These are phyloP conservation scores for Macrochelys suwanniensis DNA, from an alignment of 2,797 vertebrate genomes.

Conservation along the genomic window DNA sequence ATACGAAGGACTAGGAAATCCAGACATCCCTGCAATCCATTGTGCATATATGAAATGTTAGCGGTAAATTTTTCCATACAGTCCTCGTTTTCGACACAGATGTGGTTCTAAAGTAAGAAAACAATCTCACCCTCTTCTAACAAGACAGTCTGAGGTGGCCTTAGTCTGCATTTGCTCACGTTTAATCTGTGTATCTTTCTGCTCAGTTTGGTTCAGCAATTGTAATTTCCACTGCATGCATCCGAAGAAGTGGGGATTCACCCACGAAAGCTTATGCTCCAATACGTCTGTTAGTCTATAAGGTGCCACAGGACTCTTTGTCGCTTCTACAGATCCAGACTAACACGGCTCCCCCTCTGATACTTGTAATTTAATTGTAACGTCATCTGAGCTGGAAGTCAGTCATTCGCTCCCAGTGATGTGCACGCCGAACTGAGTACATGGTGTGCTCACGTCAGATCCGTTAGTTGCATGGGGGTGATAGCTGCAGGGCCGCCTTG, in stretches of 20 bases:
- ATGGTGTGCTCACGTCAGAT: background rate
- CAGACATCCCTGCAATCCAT: background rate
- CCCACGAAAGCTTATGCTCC: too few relatives aligned
- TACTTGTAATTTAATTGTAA: constrained; percentile 2
- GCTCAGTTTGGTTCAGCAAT: background rate
- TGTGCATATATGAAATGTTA: background rate
- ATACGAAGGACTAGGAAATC: background rate
- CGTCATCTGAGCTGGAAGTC: constrained; percentile 30
- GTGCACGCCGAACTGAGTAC: background rate
- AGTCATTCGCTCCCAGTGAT: background rate
- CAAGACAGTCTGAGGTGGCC: too few relatives aligned
- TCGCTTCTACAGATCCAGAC: too few relatives aligned
- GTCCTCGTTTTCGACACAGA: background rate
- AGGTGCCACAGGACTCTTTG: too few relatives aligned
- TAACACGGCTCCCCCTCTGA: too few relatives aligned
- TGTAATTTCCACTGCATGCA: too few relatives aligned
- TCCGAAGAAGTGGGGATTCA: too few relatives aligned
- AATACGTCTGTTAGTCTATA: too few relatives aligned
- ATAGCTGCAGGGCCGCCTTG: too few relatives aligned
- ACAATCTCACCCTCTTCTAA: too few relatives aligned
- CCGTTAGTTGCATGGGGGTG: too few relatives aligned
- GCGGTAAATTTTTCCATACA: background rate
- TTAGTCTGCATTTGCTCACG: background rate
- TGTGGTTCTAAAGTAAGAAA: too few relatives aligned
- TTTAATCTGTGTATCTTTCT: constrained; percentile 16